Conservation (phyloP, 2,113 vertebrate genomes). For the Elephas maximus region DNA sequence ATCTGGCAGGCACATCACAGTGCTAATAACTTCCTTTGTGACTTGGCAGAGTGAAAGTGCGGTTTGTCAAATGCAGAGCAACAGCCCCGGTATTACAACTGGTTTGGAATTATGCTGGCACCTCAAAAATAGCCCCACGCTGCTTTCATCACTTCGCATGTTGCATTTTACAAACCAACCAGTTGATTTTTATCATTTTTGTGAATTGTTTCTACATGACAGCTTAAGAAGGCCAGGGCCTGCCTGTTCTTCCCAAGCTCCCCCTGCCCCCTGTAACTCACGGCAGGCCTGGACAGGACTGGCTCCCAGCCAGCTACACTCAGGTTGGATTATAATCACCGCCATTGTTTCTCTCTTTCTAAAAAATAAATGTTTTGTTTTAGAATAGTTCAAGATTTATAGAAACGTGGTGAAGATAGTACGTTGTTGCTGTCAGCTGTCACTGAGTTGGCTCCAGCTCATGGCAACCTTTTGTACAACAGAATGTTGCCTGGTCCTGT, state of each 20-base stretch:
- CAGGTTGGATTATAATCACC: background rate
- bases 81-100: background rate
- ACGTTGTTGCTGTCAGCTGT: no score
- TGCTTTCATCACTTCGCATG: fast-evolving
- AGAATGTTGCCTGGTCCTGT: no score
- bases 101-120: background rate
- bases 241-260: fast-evolving
- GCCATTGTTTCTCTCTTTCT: background rate
- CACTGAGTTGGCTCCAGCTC: no score
- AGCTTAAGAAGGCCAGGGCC: background rate
- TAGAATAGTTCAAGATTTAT: background rate
- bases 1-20: background rate
- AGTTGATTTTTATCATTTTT: fast-evolving
- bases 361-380: background rate
- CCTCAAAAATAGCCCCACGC: background rate
- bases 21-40: background rate
- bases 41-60: background rate
- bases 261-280: no score
- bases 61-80: background rate
- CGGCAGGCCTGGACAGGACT: fast-evolving
- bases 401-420: background rate
- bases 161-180: background rate
- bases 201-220: background rate
- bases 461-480: no score
- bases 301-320: background rate